Evolutionary conservation across 1,140 invertebrate genomes (phyloP).

Genomic region (Asobara japonica): DNA sequence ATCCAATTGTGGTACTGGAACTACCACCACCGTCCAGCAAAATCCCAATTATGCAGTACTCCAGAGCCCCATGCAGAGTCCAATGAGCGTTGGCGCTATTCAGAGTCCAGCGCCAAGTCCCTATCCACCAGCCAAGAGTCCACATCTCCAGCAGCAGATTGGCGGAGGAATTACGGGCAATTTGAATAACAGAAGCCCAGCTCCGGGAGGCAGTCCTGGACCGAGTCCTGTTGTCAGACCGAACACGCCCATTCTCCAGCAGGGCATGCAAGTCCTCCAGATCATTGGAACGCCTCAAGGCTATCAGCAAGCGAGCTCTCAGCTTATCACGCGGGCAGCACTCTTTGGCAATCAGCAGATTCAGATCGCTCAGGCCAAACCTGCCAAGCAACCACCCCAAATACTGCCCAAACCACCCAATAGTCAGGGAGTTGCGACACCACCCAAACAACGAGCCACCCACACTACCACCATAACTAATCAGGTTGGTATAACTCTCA

Average conservation of each 20-base stretch:
- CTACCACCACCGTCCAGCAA: conserved; percentile 1
- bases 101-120: conserved; percentile 64
- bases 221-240: conserved; percentile 58
- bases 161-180: conserved; percentile 20
- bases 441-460: conserved; percentile 60
- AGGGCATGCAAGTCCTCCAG: conserved; percentile 66
- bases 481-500: conserved; percentile 50
- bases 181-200: conserved; percentile 61
- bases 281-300: conserved; percentile 62
- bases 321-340: conserved; percentile 59
- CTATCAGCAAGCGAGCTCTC: conserved; percentile 58
- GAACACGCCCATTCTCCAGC: conserved; percentile 62
- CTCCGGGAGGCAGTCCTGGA: conserved; percentile 61
- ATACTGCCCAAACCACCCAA: conserved; percentile 63
- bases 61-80: conserved; percentile 65
- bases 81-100: conserved; percentile 62
- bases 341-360: conserved; percentile 65
- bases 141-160: conserved; percentile 51
- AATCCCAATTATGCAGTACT: conserved; percentile 63
- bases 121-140: conserved; percentile 64
- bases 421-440: conserved; percentile 55
- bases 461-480: conserved; percentile 63
- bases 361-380: conserved; percentile 62
- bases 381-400: conserved; percentile 62
- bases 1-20: neutral